Base-by-base conservation (phyloP, 2,797 vertebrate species). In the Brachyrhaphis roseni region DNA sequence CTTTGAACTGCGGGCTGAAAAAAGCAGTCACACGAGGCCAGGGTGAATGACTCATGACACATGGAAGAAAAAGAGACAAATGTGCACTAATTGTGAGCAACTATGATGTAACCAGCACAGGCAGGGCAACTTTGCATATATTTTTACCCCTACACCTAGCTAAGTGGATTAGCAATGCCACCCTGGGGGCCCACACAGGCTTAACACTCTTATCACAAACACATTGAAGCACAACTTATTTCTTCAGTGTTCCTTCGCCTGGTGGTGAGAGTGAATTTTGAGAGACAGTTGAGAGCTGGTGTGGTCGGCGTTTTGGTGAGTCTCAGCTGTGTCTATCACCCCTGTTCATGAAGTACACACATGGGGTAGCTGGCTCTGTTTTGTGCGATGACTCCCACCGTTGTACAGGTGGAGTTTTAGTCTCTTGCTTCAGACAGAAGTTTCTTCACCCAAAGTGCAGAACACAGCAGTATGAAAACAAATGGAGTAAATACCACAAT, bases 101-200 rank as follows among this genome's bases (percentile, higher is more conserved):
- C 85, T 78, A 87, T 93, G 94, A 94, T 91, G 90, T 92, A 85
- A 93, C 84, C 87, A 82, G 86, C 90, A 88, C 88, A 93, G 88
- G 93, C 91, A 92, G 91, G 88, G 86, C 79, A 88, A 92, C 88
- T 92, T 89, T 89, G 88, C 88, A 88, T 89, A 91, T 55, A 81
- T 87, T 92, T 79, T 85, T 91, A 88, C 90, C 89, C 92, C 91
- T 90, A 93, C 93, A 93, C 85, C 90, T 87, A 89, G 89, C 90
- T 94, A 91, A 95, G 90, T 94, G 90, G 93, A 94, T 95, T 95
- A 93, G 89, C 86, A 88, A 90, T 91, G 92, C 84, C 86, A 89
- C 90, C 92, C 89, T 57, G 74, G 78, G 85, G 92, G 84, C 86
- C 86, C 91, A 78, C 80, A 73, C 84, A 89, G 82, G 90, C 89